Conservation (phyloP, 2,888 invertebrate species). For the Calliopum simillimum region DNA sequence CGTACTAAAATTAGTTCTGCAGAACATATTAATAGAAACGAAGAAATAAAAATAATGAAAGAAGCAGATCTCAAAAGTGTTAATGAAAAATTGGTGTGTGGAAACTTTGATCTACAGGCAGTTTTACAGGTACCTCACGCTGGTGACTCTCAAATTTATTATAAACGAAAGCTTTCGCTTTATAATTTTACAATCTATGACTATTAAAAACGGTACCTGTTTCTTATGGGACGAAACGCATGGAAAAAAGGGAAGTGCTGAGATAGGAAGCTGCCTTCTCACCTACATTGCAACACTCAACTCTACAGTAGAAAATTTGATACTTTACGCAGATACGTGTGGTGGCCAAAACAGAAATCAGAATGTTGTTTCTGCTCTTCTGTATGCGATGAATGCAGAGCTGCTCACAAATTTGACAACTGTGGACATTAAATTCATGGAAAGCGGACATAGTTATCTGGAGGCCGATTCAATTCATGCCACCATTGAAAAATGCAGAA, state of each 20-base stretch:
- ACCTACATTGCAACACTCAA: not conserved
- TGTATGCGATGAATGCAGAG: no score
- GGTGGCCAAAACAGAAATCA: not conserved
- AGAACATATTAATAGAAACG: no score
- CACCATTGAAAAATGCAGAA: not conserved
- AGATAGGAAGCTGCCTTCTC: not conserved
- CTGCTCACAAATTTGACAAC: not conserved
- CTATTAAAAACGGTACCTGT: not conserved
- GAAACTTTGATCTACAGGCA: not conserved
- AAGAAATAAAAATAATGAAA: no score
- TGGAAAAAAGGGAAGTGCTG: not conserved
- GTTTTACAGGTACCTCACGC: not conserved
- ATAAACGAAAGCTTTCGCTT: not conserved
- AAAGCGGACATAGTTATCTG: slow-evolving; percentile 2
- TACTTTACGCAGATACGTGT: not conserved
- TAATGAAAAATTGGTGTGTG: no score
- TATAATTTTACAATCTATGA: slow-evolving; percentile 4
- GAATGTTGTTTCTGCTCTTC: no score
- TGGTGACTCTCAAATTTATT: not conserved
- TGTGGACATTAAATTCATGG: not conserved
- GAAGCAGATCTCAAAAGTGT: no score
- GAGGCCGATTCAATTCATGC: slow-evolving; percentile 1
- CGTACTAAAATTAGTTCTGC: no score
- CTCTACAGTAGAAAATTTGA: not conserved
- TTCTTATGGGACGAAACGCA: not conserved